A percentile compares a stretch with the other conserved stretches of the same genome.
Conservation (phyloP, 2,888 invertebrate species). For the Phengaris arion region DNA sequence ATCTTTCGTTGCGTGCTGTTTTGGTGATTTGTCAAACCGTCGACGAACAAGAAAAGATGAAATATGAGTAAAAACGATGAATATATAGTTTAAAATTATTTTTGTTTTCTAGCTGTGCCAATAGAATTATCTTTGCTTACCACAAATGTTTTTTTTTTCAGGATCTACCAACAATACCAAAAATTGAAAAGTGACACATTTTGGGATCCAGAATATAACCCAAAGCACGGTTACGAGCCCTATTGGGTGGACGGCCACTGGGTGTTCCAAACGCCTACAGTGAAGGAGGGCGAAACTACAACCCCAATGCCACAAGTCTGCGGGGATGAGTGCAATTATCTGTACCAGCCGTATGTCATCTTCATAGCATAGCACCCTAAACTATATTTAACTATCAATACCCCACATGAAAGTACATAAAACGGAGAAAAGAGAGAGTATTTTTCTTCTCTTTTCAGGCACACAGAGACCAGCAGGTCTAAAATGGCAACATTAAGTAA, state of each 20-base stretch:
- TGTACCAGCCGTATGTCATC: slow-evolving; percentile 35
- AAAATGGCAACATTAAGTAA: too few species aligned
- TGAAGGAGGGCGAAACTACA: slow-evolving; percentile 33
- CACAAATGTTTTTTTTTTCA: not conserved
- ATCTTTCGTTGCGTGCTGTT: not conserved
- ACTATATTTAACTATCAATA: too few species aligned
- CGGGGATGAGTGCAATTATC: slow-evolving; percentile 45
- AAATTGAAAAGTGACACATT: not conserved
- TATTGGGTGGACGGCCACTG: slow-evolving; percentile 46
- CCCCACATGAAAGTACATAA: too few species aligned
- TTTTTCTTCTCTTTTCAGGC: too few species aligned
- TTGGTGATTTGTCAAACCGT: not conserved
- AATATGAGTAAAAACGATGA: not conserved
- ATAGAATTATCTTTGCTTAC: not conserved
- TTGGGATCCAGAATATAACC: slow-evolving; percentile 38
- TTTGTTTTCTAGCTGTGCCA: not conserved
- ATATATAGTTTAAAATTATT: not conserved
- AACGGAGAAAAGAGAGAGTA: too few species aligned
- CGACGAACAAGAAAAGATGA: not conserved
- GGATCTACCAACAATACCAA: not conserved
- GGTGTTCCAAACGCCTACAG: slow-evolving; percentile 29
- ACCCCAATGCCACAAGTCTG: slow-evolving; percentile 41
- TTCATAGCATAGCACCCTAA: not conserved
- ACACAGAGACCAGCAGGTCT: too few species aligned
- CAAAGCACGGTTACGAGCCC: slow-evolving; percentile 45